Conservation (phyloP, 1,140 invertebrate species). For the Sycophaga agraensis region DNA sequence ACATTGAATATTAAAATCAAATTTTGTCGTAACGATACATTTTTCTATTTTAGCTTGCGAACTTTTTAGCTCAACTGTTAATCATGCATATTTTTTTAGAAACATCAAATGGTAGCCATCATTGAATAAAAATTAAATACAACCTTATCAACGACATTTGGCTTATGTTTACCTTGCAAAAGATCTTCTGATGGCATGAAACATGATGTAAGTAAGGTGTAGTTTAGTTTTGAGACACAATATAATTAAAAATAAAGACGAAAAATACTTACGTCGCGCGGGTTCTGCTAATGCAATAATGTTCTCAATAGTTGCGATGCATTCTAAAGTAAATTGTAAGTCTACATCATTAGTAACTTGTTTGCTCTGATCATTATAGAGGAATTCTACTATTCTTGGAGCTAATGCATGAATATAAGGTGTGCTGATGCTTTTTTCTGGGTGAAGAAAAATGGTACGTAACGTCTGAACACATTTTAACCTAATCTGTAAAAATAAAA, state of each 20-base stretch:
- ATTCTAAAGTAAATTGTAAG: constrained; percentile 68
- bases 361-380: constrained; percentile 66
- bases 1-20: no score
- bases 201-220: constrained; percentile 32
- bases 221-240: not conserved
- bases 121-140: not conserved
- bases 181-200: constrained; percentile 59
- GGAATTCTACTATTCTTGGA: constrained; percentile 70
- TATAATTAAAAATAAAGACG: constrained; percentile 11
- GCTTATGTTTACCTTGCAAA: constrained; percentile 55
- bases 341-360: constrained; percentile 63
- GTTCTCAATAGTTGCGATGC: constrained; percentile 70
- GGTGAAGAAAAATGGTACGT: constrained; percentile 72
- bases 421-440: constrained; percentile 68
- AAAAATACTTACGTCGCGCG: constrained; percentile 72
- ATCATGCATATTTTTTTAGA: not conserved
- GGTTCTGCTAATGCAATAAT: constrained; percentile 74
- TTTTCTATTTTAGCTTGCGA: no score
- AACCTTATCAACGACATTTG: not conserved
- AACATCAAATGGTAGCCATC: not conserved
- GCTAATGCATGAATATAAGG: constrained; percentile 82
- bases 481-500: constrained; percentile 62
- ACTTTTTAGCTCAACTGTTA: no score
- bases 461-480: constrained; percentile 79
- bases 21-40: no score